A percentile compares a stretch with the other conserved stretches of the same genome.
Evolutionary conservation across 1,140 invertebrate species (phyloP).

Genomic region (Ostrea denselamellosa): DNA sequence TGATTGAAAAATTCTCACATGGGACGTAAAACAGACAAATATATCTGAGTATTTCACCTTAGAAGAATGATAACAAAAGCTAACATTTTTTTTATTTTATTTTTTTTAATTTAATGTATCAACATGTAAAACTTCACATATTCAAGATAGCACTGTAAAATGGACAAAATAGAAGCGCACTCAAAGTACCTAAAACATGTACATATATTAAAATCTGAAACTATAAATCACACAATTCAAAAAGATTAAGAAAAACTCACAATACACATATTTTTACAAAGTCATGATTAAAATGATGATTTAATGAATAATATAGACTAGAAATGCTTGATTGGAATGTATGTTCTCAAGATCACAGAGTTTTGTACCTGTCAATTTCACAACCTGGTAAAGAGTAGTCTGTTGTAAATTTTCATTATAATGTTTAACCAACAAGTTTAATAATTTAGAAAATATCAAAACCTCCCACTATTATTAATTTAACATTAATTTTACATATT

Average conservation of each 20-base stretch:
- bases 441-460: too few relatives aligned
- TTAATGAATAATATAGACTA: background rate
- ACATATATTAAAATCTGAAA: background rate
- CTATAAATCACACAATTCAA: slow-evolving; percentile 11
- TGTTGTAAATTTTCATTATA: too few relatives aligned
- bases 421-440: too few relatives aligned
- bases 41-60: too few relatives aligned
- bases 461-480: too few relatives aligned
- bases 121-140: slow-evolving; percentile 25
- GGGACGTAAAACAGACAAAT: too few relatives aligned
- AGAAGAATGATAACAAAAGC: too few relatives aligned
- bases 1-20: too few relatives aligned
- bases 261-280: background rate
- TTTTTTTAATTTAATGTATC: background rate
- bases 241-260: background rate
- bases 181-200: background rate
- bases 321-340: background rate
- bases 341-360: background rate
- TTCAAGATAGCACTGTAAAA: slow-evolving; percentile 1
- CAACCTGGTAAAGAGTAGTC: too few relatives aligned
- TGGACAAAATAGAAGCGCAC: slow-evolving; percentile 8
- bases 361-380: too few relatives aligned
- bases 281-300: background rate
- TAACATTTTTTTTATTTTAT: too few relatives aligned
- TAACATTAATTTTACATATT: too few relatives aligned